Evolutionary conservation across 2,797 vertebrate genomes (phyloP), one percentile per base, ranked within the genome.

Genomic region (Odontamblyopus lacepedii): DNA sequence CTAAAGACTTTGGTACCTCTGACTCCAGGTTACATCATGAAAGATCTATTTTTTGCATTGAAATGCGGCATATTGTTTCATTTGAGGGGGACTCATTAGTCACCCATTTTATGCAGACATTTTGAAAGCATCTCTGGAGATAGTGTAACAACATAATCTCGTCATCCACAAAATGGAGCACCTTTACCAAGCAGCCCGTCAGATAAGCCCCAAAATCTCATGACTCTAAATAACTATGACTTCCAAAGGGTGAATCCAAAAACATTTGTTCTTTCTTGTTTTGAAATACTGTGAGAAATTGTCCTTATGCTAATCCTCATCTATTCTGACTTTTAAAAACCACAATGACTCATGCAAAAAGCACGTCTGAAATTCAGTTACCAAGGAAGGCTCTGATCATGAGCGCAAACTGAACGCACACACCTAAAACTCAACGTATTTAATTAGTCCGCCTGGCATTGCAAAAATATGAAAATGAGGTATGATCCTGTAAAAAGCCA

Each of bases 341-440:
- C 73, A 62, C 67, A 80, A 88, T 90, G 87, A 92, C 87, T 90
- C 87, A 90, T 79, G 65, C 71, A 78, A 86, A 55, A 78, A 84
- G 80, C 69, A 73, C 16, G 56, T 56, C 78, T 89, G 74, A 86
- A 83, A 90, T 85, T 84, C 73, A 72, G 89, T 87, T 85, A 87
- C 83, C 73, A 66, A 72, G 63, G 75, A 78, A 26, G 57, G 75
- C 83, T 85, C 83, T 78, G 78, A 83, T 79, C 73, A 69, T 60
- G 63, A 82, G 82, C 78, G 76, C 71, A 77, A 87, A 83, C 75
- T 80, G 61, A 84, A 84, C 44, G 3, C 44, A 48, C 3, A 15
- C 62, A 59, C 67, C 32, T 71, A 75, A 83, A 82, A 80, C 70
- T 30, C 71, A 74, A 85, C 82, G 86, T 83, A 30, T 66, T 66